Evolutionary conservation across 2,113 vertebrate genomes (phyloP), one percentile per base, ranked within the genome.

Genomic region (Thermophis baileyi): DNA sequence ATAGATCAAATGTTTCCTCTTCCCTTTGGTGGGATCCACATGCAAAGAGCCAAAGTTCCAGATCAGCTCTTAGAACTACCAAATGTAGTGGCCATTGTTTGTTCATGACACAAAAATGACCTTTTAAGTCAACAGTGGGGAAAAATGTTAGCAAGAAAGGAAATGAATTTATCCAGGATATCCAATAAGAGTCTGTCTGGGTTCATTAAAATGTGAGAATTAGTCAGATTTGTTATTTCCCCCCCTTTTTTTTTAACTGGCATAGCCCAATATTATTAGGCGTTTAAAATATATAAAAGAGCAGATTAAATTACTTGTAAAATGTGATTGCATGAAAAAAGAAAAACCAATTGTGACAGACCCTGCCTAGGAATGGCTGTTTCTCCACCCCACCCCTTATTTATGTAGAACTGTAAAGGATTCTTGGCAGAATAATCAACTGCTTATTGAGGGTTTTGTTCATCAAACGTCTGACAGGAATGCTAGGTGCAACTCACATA

Each of bases 391-490:
- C 92, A 60, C 74, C 88, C 54, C 89, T 90, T 93, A 93, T 93
- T 90, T 93, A 89, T 86, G 35, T 93, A 93, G 92, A 89, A 90
- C 74, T 93, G 88, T 90, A 93, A 93, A 93, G 46, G 88, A 93
- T 85, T 93, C 88, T 93, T 93, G 92, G 92, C 92, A 93, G 92
- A 90, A 93, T 86, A 93, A 86, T 90, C 85, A 93, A 86, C 60
- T 86, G 74, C 53, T 81, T 89, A 90, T 90, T 93, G 92, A 86
- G 74, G 91, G 88, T 74, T 90, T 90, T 93, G 89, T 93, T 93
- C 88, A 86, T 93, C 88, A 90, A 86, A 86, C 0, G 49, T 40
- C 89, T 93, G 92, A 93, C 92, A 93, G 92, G 88, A 86, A 86
- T 60, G 30, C 88, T 90, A 86, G 92, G 92, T 85, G 16, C 88